Evolutionary conservation across 2,888 invertebrate genomes (phyloP).

Genomic region (Erebia palarica): DNA sequence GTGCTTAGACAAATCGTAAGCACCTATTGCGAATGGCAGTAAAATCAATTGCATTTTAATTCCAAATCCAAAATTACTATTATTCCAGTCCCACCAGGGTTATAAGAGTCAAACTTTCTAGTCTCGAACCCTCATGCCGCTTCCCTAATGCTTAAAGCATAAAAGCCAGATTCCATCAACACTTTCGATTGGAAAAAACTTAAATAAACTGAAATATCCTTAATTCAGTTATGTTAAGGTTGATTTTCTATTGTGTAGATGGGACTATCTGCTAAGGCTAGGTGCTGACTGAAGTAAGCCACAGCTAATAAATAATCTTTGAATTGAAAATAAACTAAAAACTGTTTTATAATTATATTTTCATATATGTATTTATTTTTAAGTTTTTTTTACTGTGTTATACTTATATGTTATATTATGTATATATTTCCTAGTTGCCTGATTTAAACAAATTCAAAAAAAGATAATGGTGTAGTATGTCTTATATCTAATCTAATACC

Average conservation of each 20-base stretch:
- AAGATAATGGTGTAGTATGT: too few relatives aligned
- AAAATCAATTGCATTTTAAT: conserved; percentile 42
- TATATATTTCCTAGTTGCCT: too few relatives aligned
- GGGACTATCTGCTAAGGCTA: conserved; percentile 32
- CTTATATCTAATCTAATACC: too few relatives aligned
- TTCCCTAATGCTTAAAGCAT: conserved; percentile 47
- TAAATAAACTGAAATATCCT: conserved; percentile 39
- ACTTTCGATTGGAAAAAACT: conserved; percentile 48
- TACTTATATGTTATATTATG: too few relatives aligned
- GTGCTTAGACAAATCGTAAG: neutral
- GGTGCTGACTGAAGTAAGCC: conserved; percentile 48
- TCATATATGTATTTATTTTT: too few relatives aligned
- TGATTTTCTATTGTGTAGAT: conserved; percentile 28
- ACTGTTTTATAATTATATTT: too few relatives aligned
- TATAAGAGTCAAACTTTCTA: conserved; percentile 64
- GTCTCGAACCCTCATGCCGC: conserved; percentile 41
- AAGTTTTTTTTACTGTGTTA: too few relatives aligned
- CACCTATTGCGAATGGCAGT: conserved; percentile 1
- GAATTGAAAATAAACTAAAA: neutral
- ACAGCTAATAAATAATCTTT: neutral
- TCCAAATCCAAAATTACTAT: conserved; percentile 47
- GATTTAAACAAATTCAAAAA: too few relatives aligned
- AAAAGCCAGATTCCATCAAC: conserved; percentile 53
- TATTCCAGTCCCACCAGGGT: conserved; percentile 51
- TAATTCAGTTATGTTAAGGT: conserved; percentile 36